Conservation (phyloP, 2,113 vertebrate species). For the Leptocoma aspasia region DNA sequence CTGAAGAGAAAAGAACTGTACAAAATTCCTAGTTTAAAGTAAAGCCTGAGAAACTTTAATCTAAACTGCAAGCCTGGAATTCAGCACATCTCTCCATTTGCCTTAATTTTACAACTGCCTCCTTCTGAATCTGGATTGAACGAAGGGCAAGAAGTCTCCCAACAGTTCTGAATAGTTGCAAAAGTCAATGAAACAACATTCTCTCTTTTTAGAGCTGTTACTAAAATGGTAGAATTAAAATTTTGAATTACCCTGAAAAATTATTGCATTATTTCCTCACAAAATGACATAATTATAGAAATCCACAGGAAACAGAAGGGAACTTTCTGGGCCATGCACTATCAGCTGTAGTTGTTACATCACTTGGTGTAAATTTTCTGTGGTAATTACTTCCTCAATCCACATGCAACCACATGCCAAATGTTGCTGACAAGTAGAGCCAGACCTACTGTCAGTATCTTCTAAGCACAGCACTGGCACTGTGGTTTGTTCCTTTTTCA, state of each 20-base stretch:
- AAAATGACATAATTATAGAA: neutral
- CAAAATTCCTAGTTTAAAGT: neutral
- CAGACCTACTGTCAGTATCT: neutral
- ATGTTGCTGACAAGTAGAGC: neutral
- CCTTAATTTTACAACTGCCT: neutral
- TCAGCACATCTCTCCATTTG: neutral
- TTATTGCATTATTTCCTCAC: constrained; percentile 13
- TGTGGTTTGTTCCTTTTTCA: neutral
- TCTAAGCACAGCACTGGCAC: neutral
- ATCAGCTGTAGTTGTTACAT: neutral
- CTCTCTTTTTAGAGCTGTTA: constrained; percentile 14
- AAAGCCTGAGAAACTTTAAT: neutral
- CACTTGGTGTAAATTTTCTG: neutral
- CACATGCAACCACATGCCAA: neutral
- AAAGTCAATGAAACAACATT: neutral
- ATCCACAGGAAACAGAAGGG: constrained; percentile 41
- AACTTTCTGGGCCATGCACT: neutral
- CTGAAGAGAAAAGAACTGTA: neutral
- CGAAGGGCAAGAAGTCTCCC: neutral
- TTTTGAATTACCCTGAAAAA: neutral
- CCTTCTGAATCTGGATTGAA: neutral
- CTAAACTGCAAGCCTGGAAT: neutral
- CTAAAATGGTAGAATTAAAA: constrained; percentile 10
- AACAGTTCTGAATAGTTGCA: neutral
- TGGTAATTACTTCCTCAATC: constrained; percentile 27